phyloP scores from a whole-genome alignment of 2,797 vertebrate species.

The Phrynocephalus forsythii region DNA sequence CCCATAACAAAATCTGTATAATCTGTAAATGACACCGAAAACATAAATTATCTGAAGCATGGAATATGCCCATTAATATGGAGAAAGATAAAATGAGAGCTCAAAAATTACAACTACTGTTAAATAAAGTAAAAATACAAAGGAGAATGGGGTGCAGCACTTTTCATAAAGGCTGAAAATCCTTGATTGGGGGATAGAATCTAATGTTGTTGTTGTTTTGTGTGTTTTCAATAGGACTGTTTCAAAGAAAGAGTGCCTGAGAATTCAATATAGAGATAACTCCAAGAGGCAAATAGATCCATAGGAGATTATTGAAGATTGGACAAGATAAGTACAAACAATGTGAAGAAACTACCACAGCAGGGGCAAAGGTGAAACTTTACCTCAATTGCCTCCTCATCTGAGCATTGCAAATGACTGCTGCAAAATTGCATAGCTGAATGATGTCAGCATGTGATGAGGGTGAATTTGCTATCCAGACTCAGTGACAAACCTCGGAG shows the following conservation, averaged over 20 bases:
- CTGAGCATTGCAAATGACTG: background rate
- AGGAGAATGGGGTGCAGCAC: background rate
- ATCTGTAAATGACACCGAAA: slow-evolving; percentile 36
- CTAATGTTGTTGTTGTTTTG: background rate
- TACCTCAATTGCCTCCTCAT: background rate
- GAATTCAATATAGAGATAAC: slow-evolving; percentile 15
- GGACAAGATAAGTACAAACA: slow-evolving; percentile 17
- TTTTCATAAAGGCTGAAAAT: slow-evolving; percentile 12
- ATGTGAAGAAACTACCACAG: slow-evolving; percentile 10
- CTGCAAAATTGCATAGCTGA: background rate
- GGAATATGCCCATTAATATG: slow-evolving; percentile 20
- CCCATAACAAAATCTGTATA: slow-evolving; percentile 27
- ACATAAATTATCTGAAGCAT: slow-evolving; percentile 29
- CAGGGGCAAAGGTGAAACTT: background rate
- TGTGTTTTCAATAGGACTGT: background rate
- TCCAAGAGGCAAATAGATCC: slow-evolving; percentile 6
- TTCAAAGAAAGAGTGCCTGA: background rate
- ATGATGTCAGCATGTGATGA: background rate
- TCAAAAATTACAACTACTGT: slow-evolving; percentile 10
- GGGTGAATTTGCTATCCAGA: slow-evolving; percentile 9
- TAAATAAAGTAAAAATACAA: slow-evolving; percentile 33
- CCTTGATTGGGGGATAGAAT: background rate
- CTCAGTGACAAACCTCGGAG: background rate
- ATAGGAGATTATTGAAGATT: background rate
- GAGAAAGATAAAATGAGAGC: background rate